phyloP scores from a whole-genome alignment of 2,113 vertebrate species.

The Barnardius zonarius region DNA sequence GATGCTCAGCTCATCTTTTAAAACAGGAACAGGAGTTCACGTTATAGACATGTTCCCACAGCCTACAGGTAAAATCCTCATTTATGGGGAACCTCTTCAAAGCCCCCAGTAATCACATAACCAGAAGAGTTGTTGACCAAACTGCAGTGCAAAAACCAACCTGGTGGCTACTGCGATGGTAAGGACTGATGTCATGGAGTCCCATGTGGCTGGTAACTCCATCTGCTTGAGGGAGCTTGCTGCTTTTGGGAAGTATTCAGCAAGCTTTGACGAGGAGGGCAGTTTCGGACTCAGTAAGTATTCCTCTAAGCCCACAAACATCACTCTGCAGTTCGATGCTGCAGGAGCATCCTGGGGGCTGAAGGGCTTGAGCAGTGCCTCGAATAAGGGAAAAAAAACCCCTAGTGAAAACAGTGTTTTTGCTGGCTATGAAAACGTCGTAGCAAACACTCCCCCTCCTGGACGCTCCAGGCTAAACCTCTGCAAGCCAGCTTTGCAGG shows the following conservation, averaged over 20 bases:
- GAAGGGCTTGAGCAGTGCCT: neutral
- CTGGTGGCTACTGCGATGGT: neutral
- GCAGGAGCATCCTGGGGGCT: neutral
- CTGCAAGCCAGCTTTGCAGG: neutral
- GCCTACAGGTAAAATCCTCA: neutral
- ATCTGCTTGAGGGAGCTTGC: neutral
- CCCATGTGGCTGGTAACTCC: no score
- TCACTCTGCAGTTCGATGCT: neutral
- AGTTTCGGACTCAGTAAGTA: neutral
- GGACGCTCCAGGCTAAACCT: neutral
- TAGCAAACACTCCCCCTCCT: neutral
- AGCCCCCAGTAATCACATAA: neutral
- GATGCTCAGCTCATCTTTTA: neutral
- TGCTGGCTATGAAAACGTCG: neutral
- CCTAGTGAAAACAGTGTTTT: neutral
- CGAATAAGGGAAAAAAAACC: neutral
- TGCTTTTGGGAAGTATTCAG: neutral
- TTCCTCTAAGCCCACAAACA: neutral
- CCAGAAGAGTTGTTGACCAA: neutral
- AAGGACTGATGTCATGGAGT: neutral
- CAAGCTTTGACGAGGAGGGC: neutral
- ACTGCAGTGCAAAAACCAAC: rapidly evolving
- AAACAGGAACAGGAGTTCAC: neutral
- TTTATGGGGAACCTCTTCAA: neutral
- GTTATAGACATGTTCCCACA: neutral